Evolutionary conservation across 2,113 vertebrate species (phyloP), one percentile per base, ranked within the genome.

Genomic region (Brachyhypopomus occidentalis): DNA sequence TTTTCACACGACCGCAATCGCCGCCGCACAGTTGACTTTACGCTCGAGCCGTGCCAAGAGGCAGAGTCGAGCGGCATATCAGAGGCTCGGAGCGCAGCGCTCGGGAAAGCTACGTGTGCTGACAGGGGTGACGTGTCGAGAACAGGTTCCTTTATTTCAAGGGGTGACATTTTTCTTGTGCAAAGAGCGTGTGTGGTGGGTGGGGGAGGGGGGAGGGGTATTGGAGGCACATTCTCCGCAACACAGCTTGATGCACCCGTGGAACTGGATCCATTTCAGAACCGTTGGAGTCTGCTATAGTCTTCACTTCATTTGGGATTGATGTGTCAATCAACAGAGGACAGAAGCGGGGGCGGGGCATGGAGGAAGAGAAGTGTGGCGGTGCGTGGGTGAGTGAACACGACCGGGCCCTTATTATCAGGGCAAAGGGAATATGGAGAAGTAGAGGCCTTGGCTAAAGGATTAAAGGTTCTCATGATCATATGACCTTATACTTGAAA

Each of bases 401-500:
- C 75, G 75, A 70, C 45, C 36, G 5, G 34, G 52, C 36, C 41
- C 70, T 45, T 69, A 63, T 75, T 75, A 75, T 30, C 72, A 48
- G 27, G 52, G 64, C 34, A 59, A 60, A 60, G 52, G 3, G 22
- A 69, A 52, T 58, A 60, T 55, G 66, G 86, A 79, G 85, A 89
- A 88, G 88, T 38, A 82, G 87, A 69, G 71, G 76, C 76, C 72
- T 66, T 82, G 88, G 90, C 85, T 89, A 86, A 78, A 16, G 2
- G 87, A 90, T 81, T 89, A 88, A 84, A 82, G 7, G 81, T 87
- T 84, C 88, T 87, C 87, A 85, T 90, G 91, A 88, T 91, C 89
- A 89, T 45, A 83, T 72, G 84, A 88, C 88, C 87, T 84, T 80
- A 78, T 55, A 87, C 69, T 90, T 71, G 83, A 89, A 89, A 87